Base-by-base conservation (phyloP, 2,797 vertebrate genomes). In the Urophycis tenuis region DNA sequence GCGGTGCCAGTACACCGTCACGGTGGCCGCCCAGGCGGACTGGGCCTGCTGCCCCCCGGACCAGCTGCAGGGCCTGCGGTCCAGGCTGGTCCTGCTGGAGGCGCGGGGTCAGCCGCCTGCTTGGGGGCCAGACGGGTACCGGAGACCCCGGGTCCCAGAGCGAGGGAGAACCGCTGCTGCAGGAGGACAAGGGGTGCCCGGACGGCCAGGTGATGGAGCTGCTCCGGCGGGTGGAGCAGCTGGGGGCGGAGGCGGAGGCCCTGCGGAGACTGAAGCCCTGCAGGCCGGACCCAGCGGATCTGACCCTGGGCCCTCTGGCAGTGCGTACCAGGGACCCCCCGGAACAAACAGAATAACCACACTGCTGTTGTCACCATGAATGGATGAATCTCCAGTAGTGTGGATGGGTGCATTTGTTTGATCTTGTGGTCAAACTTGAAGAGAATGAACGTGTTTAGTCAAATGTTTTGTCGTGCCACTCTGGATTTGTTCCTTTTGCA, bases 1-100 rank as follows among this genome's bases (percentile, higher is more conserved):
- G 2, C 92, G 84, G 1, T 98, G 96, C 83, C 95, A 94, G 64
- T 98, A 97, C 83, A 95, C 92, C 80, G 98, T 99, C 89, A 92
- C 85, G 0, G 95, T 98, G 69, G 87, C 91, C 87, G 95, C 94
- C 81, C 94, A 94, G 12, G 75, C 53, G n/a, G 53, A 49, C 0
- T 93, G 95, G 79, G 79, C 90, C 76, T 92, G 91, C 84, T 98
- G 97, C 86, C 85, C 94, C 0, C 75, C 80, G 6, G 75, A 80
- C 8, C 81, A 94, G 82, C 85, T 93, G 64, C 93, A 94, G 71
- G 81, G 88, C 0, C 73, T 92, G 69, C 80, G 88, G 77, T 91
- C 91, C 33, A 89, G 95, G 2, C 89, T 97, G 67, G 87, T 87
- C 31, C 73, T 93, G 84, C 88, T 97, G 76, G 95, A 97, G 85